Base-by-base conservation (phyloP, 2,797 vertebrate genomes). In the Alca torda region DNA sequence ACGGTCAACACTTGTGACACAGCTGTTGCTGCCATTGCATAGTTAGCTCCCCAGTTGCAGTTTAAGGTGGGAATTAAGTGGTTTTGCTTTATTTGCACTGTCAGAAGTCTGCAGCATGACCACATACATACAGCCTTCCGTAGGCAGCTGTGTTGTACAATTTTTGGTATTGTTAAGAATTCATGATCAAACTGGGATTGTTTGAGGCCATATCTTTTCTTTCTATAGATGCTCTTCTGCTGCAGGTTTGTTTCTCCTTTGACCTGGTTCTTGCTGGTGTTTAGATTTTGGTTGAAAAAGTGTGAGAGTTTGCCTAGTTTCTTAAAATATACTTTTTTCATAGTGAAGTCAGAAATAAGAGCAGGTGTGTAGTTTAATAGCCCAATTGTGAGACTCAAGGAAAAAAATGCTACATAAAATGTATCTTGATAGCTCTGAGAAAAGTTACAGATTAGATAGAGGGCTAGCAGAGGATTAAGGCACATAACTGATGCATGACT, bases 11-110 rank as follows among this genome's bases (percentile, higher is more conserved):
- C 82, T 91, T 91, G 95, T 43, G 75, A 37, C 31, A 51, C 96
- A 96, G 92, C 93, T 95, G 94, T 87, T 87, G 89, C 89, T 96
- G 92, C 87, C 75, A 43, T 72, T 89, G 75, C 75, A 35, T 23
- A 24, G 25, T 50, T 43, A 25, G 24, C 41, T 88, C 79, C 33
- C 51, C 30, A 25, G 41, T 16, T 87, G 60, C 13, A 60, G 31
- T 33, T 43, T 8, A 46, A 39, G 54, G 33, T 87, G 75, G 60
- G 43, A 65, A 11, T 45, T 23, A 57, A 73, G 57, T 0, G 9
- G 20, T 6, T 89, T 94, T 91, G 50, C 61, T 16, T 19, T 45
- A 28, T 9, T 57, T 84, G 18, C 28, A 39, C 35, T 23, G 33
- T 69, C 35, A 67, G 54, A 91, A 50, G 16, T 63, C 31, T 54